Conservation (phyloP, 92 coral and sea anemone genomes). For the Pocillopora grandis region DNA sequence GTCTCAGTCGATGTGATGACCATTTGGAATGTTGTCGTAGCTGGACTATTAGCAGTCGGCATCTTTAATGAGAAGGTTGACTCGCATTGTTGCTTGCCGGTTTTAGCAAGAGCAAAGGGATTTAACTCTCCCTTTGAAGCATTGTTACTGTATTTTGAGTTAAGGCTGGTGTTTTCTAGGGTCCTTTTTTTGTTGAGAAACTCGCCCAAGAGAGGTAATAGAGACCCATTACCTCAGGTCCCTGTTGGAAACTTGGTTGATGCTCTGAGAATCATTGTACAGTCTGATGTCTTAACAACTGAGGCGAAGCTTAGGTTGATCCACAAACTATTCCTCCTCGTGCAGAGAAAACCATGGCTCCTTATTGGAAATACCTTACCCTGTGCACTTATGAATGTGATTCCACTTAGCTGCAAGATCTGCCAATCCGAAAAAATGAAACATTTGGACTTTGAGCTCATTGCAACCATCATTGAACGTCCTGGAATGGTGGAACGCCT, state of each 20-base stretch:
- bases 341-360: not conserved
- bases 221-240: not conserved
- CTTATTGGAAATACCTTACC: not conserved
- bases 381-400: constrained; percentile 2
- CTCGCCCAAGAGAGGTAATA: not conserved
- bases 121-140: not conserved
- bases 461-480: not conserved
- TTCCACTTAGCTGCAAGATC: not conserved
- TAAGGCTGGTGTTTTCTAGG: not conserved
- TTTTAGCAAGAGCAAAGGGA: not conserved
- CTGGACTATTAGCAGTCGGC: not conserved
- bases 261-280: not conserved
- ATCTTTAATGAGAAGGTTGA: constrained; percentile 5
- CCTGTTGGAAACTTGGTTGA: not conserved
- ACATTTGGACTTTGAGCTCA: not conserved
- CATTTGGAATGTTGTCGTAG: not conserved
- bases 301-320: not conserved
- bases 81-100: not conserved
- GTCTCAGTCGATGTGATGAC: not conserved
- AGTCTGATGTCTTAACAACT: not conserved
- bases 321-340: not conserved
- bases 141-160: not conserved
- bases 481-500: constrained; percentile 11
- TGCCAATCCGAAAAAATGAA: not conserved
- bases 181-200: not conserved